Evolutionary conservation across 2,797 vertebrate species (phyloP), one percentile per base, ranked within the genome.

Genomic region (Scleropages formosus): DNA sequence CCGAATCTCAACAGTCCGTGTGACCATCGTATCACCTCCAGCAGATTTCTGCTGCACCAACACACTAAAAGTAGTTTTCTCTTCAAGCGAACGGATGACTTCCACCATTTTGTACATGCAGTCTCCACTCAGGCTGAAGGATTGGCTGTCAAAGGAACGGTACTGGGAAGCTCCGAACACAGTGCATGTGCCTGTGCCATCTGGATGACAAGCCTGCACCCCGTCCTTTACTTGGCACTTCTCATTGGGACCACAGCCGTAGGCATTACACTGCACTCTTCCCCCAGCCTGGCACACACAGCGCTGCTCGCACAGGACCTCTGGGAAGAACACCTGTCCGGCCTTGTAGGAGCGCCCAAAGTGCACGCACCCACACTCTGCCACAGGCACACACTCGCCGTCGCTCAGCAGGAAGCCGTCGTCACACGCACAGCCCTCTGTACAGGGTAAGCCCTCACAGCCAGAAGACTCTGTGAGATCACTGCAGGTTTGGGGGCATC

Each of bases 361-460:
- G 20, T 89, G 83, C 69, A 75, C 64, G 77, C 92, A 94, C 77
- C 93, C 93, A 9, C 93, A 94, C 3, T 78, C 78, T 24, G 85
- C 83, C 22, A 86, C 59, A 1, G 90, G 65, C 0, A 93, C 90
- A 4, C 93, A 94, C 26, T 22, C 78, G 22, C 82, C 81, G 0
- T 81, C 75, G 0, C 91, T 93, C 68, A 88, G 68, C n/a, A 91
- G 46, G 4, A 89, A 93, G 68, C 88, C 90, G 0, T 85, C 24
- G 1, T 93, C 72, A 20, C 91, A 93, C 59, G 87, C 83, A 65
- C 91, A 93, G 26, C 89, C 86, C 78, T 93, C 91, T 0, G 68
- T 2, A 3, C 91, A 93, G 31, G 86, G 83, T 4, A 78, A 77
- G 0, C 31, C 62, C 0, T 76, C 27, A 49, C 91, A 93, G 0